Base-by-base conservation (phyloP, 2,797 vertebrate genomes). In the Falco columbarius region DNA sequence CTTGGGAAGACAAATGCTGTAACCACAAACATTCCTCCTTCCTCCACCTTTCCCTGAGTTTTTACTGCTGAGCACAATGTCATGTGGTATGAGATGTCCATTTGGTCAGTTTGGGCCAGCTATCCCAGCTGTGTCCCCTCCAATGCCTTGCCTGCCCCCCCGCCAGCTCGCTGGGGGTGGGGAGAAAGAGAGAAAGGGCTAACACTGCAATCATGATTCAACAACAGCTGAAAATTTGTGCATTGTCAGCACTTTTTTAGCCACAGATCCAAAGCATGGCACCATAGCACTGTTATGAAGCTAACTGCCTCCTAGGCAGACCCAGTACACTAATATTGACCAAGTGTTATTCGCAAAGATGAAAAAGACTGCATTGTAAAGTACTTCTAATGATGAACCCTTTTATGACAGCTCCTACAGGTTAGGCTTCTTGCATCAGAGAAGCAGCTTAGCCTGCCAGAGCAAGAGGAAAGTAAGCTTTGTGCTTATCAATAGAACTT, bases 131-230 rank as follows among this genome's bases (percentile, higher is more conserved):
- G 2, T 12, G 27, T 47, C 22, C 8, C 26, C n/a, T 92, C 36
- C 75, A 44, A 6, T 8, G 18, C 62, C 55, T 58, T 54, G 29
- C 32, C 38, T 42, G 14, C 10, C 22, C 22, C 9, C 9, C 12
- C 19, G n/a, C 17, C 34, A 20, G 0, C 22, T 68, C 0, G 0
- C 38, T 66, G 40, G 7, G 7, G 4, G 3, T 9, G 26, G 5
- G 7, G 20, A 36, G 12, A 44, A 72, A 40, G 44, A 17, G 23
- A 36, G 14, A 24, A 65, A 59, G 29, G 0, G 0, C 42, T 58
- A 51, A 7, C 5, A 3, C 40, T 30, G 61, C 23, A 54, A 40
- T 2, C 22, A 6, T 14, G 17, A 12, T 59, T 89, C 32, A n/a
- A 34, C 63, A 83, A 12, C 44, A 22, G 27, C 27, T 82, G 49